phyloP scores from a whole-genome alignment of 2,113 vertebrate genomes.

The Globicephala melas region DNA sequence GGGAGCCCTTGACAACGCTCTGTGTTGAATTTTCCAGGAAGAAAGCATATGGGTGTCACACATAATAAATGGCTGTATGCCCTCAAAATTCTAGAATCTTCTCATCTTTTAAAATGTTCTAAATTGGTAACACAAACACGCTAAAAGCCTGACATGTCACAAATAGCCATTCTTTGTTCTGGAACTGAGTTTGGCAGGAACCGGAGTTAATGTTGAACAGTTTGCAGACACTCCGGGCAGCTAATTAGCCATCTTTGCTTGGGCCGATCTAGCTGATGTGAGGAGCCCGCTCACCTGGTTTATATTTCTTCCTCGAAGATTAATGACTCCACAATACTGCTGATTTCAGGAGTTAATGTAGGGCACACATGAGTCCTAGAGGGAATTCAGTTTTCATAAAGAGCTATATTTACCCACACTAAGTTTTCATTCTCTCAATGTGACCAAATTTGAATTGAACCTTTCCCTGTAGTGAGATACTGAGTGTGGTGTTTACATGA shows the following conservation, averaged over 20 bases:
- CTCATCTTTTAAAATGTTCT: slow-evolving; percentile 55
- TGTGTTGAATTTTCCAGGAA: not conserved
- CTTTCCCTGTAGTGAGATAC: slow-evolving; percentile 22
- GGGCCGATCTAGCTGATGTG: slow-evolving; percentile 64
- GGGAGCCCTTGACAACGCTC: not conserved
- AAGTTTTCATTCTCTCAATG: slow-evolving; percentile 43
- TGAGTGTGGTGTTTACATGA: slow-evolving; percentile 22
- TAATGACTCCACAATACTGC: slow-evolving; percentile 63
- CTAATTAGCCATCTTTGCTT: slow-evolving; percentile 64
- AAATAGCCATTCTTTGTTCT: slow-evolving; percentile 67
- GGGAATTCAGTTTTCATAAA: slow-evolving; percentile 59
- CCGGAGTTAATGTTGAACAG: slow-evolving; percentile 72
- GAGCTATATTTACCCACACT: slow-evolving; percentile 21
- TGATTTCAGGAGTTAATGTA: slow-evolving; percentile 66
- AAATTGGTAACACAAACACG: slow-evolving; percentile 43
- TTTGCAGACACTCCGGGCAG: slow-evolving; percentile 59
- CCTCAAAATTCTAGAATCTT: slow-evolving; percentile 24
- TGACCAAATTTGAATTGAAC: slow-evolving; percentile 54
- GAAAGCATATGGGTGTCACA: not conserved
- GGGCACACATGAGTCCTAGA: slow-evolving; percentile 49
- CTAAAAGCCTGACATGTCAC: slow-evolving; percentile 57
- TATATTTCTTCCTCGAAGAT: slow-evolving; percentile 74
- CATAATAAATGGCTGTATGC: not conserved
- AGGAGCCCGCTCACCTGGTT: slow-evolving; percentile 72
- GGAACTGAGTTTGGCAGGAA: slow-evolving; percentile 64